These are phyloP conservation scores for Sparidentex hasta DNA, from an alignment of 2,797 vertebrate species.

Conservation along the genomic window DNA sequence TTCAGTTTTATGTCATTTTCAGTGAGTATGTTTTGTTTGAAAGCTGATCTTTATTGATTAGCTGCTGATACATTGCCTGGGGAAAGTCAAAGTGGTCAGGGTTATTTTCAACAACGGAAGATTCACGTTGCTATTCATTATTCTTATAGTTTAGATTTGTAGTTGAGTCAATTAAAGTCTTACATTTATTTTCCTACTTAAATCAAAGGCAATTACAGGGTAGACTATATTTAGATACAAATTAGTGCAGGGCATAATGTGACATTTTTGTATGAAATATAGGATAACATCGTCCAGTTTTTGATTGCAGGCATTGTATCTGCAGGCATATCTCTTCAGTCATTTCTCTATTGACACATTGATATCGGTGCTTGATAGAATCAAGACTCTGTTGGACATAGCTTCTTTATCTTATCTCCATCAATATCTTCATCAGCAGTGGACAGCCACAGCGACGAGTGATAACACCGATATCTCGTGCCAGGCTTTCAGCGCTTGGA, in stretches of 20 bases:
- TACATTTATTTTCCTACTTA: background rate
- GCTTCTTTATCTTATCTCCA: background rate
- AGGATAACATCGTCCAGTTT: background rate
- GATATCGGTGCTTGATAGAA: background rate
- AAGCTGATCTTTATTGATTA: conserved; percentile 22
- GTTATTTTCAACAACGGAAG: background rate
- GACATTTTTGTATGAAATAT: background rate
- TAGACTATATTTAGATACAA: background rate
- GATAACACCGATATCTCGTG: background rate
- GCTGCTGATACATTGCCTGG: background rate
- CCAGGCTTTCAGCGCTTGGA: background rate
- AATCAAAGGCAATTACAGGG: background rate
- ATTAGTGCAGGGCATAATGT: background rate
- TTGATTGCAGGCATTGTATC: background rate
- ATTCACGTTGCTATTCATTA: background rate
- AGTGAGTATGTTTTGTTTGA: background rate
- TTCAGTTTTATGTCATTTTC: background rate
- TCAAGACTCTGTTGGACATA: background rate
- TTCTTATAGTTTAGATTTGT: background rate
- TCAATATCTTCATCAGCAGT: background rate
- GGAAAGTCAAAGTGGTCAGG: background rate
- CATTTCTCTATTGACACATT: background rate
- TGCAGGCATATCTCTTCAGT: background rate
- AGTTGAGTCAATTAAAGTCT: background rate
- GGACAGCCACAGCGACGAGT: background rate